Evolutionary conservation across 2,888 invertebrate genomes (phyloP).

Genomic region (Charanyca ferruginea): DNA sequence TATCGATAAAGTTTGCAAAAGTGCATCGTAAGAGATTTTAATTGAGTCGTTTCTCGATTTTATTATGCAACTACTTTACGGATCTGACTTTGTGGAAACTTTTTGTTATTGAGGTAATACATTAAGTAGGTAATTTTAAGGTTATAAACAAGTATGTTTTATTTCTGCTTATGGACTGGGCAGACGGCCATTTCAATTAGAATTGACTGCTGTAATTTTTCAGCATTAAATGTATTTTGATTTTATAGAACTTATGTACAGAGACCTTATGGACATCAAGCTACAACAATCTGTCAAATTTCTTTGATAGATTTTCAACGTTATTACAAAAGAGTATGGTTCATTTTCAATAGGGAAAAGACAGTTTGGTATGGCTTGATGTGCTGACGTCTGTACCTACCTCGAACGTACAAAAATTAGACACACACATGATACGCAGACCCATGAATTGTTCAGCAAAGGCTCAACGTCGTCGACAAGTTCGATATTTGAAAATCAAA

Average conservation of each 20-base stretch:
- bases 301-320: no score
- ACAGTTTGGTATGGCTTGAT: no score
- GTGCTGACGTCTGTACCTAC: no score
- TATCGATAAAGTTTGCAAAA: constrained; percentile 45
- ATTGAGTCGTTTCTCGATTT: constrained; percentile 53
- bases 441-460: not conserved
- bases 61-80: constrained; percentile 50
- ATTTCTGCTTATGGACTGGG: constrained; percentile 4
- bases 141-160: constrained; percentile 29
- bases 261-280: no score
- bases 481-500: not conserved
- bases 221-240: not conserved
- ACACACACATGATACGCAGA: not conserved
- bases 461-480: not conserved
- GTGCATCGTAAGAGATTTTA: constrained; percentile 58
- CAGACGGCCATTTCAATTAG: constrained; percentile 13
- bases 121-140: constrained; percentile 31
- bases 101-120: constrained; percentile 45
- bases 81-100: constrained; percentile 49
- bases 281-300: no score
- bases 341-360: no score
- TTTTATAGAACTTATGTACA: no score
- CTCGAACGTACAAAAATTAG: not conserved
- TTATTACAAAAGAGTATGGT: no score
- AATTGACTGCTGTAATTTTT: constrained; percentile 5